Evolutionary conservation across 2,113 vertebrate genomes (phyloP).

Genomic region (Mandrillus leucophaeus): DNA sequence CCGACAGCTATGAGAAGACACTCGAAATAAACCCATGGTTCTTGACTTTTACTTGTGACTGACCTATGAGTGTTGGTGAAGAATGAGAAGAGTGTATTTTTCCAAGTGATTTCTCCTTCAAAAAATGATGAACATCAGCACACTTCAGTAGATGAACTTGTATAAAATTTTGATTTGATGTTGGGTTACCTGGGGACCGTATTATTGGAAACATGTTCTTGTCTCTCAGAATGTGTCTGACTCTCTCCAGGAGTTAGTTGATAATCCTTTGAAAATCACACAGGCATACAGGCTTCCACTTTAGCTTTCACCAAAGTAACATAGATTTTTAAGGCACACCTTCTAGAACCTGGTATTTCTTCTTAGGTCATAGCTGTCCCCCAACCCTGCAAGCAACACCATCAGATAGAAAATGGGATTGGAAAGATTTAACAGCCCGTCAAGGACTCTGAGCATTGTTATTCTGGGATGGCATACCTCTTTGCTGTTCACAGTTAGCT

Average conservation of each 20-base stretch:
- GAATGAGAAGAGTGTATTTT: constrained; percentile 13
- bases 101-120: constrained; percentile 7
- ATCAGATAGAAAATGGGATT: constrained; percentile 39
- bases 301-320: constrained; percentile 15
- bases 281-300: not conserved
- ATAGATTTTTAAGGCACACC: not conserved
- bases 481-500: not conserved
- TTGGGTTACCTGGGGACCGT: not conserved
- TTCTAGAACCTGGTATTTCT: constrained; percentile 25
- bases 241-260: not conserved
- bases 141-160: not conserved
- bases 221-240: constrained; percentile 36
- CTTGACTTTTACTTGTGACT: not conserved
- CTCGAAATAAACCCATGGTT: constrained; percentile 14
- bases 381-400: not conserved
- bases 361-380: not conserved
- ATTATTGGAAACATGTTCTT: not conserved
- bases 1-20: not conserved
- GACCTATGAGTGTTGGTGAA: not conserved
- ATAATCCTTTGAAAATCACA: constrained; percentile 15
- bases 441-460: not conserved
- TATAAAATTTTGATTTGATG: not conserved
- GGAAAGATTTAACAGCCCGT: not conserved
- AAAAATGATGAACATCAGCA: not conserved
- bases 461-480: not conserved